A percentile compares a stretch with the other conserved stretches of the same genome.
Conservation (phyloP, 1,140 invertebrate genomes). For the Drosophila subobscura region DNA sequence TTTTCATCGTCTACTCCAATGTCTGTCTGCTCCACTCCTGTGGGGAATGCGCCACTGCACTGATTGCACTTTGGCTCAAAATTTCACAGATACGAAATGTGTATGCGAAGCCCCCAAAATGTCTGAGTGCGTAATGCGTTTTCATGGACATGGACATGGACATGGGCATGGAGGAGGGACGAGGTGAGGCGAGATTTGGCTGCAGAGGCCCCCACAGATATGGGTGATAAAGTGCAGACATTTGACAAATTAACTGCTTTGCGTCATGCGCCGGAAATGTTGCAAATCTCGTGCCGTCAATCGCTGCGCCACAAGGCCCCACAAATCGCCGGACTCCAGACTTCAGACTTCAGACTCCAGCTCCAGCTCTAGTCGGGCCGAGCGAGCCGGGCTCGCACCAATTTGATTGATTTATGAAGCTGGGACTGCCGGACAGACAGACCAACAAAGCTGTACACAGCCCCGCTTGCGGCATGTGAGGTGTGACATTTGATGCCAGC, state of each 20-base stretch:
- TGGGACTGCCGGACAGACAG: background rate
- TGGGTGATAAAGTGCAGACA: constrained; percentile 82
- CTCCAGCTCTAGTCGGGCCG: background rate
- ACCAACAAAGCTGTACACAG: background rate
- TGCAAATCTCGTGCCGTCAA: constrained; percentile 65
- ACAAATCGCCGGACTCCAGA: background rate
- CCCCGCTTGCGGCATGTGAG: constrained; percentile 1
- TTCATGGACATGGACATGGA: constrained; percentile 49
- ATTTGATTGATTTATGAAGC: constrained; percentile 59
- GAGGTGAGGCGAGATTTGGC: background rate
- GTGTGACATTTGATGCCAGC: constrained; percentile 21
- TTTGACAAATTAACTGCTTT: constrained; percentile 83
- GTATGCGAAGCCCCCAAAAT: constrained; percentile 47
- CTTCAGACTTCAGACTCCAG: too few species aligned
- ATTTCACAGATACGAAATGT: constrained; percentile 60
- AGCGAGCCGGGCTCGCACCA: background rate
- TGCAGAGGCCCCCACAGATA: constrained; percentile 51
- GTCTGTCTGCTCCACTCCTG: constrained; percentile 51
- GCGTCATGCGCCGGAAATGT: constrained; percentile 74
- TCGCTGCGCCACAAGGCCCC: constrained; percentile 22
- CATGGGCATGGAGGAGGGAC: background rate
- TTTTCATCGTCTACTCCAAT: constrained; percentile 40
- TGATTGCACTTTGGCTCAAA: constrained; percentile 79
- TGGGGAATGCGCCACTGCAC: constrained; percentile 77
- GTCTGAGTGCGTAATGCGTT: constrained; percentile 79